Evolutionary conservation across 2,888 invertebrate species (phyloP).

Genomic region (Invenusta paracnida): DNA sequence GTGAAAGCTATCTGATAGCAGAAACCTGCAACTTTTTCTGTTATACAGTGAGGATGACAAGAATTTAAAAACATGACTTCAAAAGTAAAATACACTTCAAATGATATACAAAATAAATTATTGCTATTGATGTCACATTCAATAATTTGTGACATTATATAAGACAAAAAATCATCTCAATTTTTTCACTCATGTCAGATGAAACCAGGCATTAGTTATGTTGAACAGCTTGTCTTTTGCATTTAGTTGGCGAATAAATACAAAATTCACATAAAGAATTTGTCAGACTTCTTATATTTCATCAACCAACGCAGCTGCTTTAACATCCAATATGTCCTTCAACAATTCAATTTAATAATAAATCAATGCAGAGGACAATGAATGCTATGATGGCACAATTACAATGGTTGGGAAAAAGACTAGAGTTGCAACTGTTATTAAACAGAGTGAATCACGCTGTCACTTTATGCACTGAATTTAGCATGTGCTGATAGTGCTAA

Average conservation of each 20-base stretch:
- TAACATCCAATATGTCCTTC: neutral
- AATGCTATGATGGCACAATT: neutral
- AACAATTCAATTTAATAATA: neutral
- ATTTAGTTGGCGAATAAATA: neutral
- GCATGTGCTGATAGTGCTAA: neutral
- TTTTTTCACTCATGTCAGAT: neutral
- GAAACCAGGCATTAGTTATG: neutral
- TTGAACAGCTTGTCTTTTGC: neutral
- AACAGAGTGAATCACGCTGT: neutral
- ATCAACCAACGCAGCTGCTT: neutral
- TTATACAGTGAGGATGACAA: no score
- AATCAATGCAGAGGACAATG: neutral
- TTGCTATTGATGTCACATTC: neutral
- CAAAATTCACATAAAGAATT: neutral
- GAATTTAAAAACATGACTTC: neutral
- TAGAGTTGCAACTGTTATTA: neutral
- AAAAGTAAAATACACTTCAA: neutral
- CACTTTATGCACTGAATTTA: neutral
- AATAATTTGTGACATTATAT: neutral
- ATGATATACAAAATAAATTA: neutral
- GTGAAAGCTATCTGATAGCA: no score
- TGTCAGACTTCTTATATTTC: neutral
- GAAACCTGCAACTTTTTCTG: no score
- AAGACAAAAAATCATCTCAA: neutral
- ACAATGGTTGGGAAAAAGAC: neutral